Evolutionary conservation across 2,113 vertebrate species (phyloP).

Genomic region (Ailurus styani): DNA sequence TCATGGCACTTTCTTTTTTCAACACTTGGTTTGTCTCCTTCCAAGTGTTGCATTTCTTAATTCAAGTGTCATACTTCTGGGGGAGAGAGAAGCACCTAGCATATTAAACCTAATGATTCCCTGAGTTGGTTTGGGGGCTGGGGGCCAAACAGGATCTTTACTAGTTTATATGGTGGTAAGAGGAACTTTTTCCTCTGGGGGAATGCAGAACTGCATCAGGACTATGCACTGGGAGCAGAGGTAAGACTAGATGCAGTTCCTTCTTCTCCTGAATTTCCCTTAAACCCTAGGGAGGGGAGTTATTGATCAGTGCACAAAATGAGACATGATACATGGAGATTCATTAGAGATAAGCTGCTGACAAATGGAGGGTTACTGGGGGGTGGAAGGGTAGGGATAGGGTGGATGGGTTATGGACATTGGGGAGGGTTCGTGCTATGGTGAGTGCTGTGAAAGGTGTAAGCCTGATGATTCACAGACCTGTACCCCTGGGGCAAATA

Average conservation of each 20-base stretch:
- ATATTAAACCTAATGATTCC: neutral
- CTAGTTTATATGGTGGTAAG: neutral
- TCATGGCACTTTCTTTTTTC: neutral
- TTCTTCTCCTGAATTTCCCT: neutral
- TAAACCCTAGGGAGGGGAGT: neutral
- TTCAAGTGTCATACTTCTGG: neutral
- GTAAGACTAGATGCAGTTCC: neutral
- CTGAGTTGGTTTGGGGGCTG: neutral
- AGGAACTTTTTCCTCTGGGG: neutral
- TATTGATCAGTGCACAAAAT: neutral
- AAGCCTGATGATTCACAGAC: no score
- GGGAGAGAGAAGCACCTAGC: neutral
- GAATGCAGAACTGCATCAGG: neutral
- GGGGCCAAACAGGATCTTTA: neutral
- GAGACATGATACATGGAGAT: accelerated
- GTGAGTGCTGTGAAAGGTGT: no score
- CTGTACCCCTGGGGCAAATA: no score
- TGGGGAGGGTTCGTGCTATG: no score
- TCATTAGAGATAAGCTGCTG: neutral
- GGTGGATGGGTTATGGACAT: no score
- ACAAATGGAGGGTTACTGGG: no score
- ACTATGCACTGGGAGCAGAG: neutral
- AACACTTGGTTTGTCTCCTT: no score
- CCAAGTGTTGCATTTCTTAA: no score
- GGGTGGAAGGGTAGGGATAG: no score